These are phyloP conservation scores for Aleiodes leptofemur DNA, from an alignment of 2,888 invertebrate species.

Conservation along the genomic window DNA sequence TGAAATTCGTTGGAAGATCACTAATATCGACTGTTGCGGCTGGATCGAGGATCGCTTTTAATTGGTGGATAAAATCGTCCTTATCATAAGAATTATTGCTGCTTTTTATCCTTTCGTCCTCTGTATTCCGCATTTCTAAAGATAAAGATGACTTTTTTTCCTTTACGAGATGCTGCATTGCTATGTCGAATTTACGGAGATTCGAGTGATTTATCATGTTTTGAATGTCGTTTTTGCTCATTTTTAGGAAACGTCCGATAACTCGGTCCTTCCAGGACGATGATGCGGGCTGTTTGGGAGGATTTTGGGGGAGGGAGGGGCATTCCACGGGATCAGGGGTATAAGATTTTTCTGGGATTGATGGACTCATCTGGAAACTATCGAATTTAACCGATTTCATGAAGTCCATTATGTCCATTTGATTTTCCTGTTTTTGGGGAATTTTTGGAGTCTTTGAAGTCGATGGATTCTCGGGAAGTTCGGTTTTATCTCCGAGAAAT, in stretches of 20 bases:
- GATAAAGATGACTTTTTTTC: conserved; percentile 67
- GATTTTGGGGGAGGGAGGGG: neutral
- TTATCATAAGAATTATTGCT: conserved; percentile 59
- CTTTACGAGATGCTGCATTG: conserved; percentile 71
- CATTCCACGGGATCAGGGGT: neutral
- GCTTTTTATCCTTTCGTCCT: conserved; percentile 69
- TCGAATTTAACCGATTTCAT: conserved; percentile 17
- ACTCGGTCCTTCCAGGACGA: conserved; percentile 69
- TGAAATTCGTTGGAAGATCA: conserved; percentile 79
- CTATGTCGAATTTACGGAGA: conserved; percentile 70
- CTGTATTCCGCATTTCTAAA: conserved; percentile 65
- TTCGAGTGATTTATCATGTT: conserved; percentile 73
- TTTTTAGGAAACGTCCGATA: conserved; percentile 70
- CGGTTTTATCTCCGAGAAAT: neutral
- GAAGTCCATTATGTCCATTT: conserved; percentile 38
- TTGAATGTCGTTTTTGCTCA: conserved; percentile 73
- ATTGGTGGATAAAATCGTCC: conserved; percentile 71
- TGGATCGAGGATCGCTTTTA: conserved; percentile 78
- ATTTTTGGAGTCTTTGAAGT: no score
- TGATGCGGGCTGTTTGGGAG: conserved; percentile 50
- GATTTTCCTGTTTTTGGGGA: no score
- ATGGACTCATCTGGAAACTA: conserved; percentile 17
- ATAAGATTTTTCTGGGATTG: neutral
- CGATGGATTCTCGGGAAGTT: no score
- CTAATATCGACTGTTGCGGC: conserved; percentile 78